Evolutionary conservation across 2,113 vertebrate genomes (phyloP).

Genomic region (Zosterops borbonicus): DNA sequence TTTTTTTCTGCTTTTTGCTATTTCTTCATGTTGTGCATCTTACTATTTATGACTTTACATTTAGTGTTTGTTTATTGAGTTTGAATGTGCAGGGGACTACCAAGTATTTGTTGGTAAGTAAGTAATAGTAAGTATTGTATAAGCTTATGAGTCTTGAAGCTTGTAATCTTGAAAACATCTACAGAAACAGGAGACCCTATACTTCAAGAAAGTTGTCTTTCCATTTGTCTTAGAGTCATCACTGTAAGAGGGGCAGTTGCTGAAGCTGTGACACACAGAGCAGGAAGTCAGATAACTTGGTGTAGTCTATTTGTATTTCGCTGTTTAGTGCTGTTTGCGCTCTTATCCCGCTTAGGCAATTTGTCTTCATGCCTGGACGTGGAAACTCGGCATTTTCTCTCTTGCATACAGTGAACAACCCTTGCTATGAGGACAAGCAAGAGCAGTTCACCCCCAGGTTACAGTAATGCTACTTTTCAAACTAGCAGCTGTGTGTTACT

Average conservation of each 20-base stretch:
- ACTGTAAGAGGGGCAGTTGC: neutral
- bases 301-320: neutral
- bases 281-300: neutral
- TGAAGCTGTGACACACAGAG: neutral
- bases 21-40: neutral
- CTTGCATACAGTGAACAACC: accelerated
- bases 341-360: accelerated
- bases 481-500: neutral
- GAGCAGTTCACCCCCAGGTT: neutral
- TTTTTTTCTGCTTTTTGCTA: neutral
- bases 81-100: neutral
- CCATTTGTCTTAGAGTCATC: neutral
- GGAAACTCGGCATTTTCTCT: accelerated
- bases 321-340: neutral
- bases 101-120: neutral
- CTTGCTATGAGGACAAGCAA: neutral
- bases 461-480: neutral
- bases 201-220: neutral
- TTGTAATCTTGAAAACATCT: neutral
- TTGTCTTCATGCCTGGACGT: neutral
- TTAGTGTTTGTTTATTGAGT: neutral
- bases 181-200: neutral
- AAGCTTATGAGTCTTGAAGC: neutral
- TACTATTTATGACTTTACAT: neutral
- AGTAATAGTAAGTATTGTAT: neutral